phyloP scores from a whole-genome alignment of 2,888 invertebrate genomes.

The Proisotoma minuta region DNA sequence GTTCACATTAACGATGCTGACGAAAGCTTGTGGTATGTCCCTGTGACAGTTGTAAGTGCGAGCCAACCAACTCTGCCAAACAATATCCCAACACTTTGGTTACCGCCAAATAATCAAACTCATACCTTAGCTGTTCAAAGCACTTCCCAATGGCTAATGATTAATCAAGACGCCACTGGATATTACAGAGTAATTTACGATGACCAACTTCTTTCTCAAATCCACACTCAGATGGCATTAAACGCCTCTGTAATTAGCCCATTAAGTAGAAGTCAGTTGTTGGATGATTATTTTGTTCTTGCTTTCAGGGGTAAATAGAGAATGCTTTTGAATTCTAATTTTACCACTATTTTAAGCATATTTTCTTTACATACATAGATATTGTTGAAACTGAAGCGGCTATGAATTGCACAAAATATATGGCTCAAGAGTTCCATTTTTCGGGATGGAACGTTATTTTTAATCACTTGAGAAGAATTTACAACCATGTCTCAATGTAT shows the following conservation, averaged over 20 bases:
- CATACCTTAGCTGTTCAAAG: neutral
- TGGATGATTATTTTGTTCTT: conserved; percentile 16
- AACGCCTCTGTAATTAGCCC: conserved; percentile 8
- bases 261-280: conserved; percentile 8
- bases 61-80: conserved; percentile 46
- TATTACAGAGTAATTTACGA: conserved; percentile 13
- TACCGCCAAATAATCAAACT: neutral
- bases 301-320: conserved; percentile 5
- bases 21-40: conserved; percentile 57
- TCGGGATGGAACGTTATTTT: conserved; percentile 9
- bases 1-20: neutral
- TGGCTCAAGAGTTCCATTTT: conserved; percentile 8
- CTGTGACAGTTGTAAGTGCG: conserved; percentile 55
- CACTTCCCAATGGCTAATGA: conserved; percentile 13
- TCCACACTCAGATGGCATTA: conserved; percentile 5
- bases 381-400: neutral
- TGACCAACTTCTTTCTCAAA: neutral
- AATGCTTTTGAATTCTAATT: neutral
- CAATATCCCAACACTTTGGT: conserved; percentile 9
- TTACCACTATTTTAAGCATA: neutral
- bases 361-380: no score
- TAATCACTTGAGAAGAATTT: conserved; percentile 3
- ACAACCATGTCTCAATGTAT: neutral
- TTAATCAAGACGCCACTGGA: conserved; percentile 13
- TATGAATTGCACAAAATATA: conserved; percentile 7